Base-by-base conservation (phyloP, 2,113 vertebrate species). In the Epinephelus moara region DNA sequence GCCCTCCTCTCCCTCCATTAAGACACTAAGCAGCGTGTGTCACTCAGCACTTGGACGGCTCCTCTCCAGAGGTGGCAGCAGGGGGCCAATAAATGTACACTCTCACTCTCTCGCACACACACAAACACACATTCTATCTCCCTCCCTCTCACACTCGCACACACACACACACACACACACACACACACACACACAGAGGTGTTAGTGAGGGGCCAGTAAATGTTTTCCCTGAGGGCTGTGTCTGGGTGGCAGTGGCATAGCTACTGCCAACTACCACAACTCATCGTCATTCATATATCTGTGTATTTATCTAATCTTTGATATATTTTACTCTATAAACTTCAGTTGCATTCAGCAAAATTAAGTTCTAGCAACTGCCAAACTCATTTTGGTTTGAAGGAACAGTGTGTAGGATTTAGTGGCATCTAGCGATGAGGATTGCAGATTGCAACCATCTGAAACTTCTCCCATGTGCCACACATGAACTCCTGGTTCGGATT, bases 21-120 rank as follows among this genome's bases (percentile, higher is more conserved):
- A 93, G 92, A 91, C 92, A 89, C 89, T 90, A 91, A 94, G 85
- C 90, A 92, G 91, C 75, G 55, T 91, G 83, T 94, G 94, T 93
- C 92, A 94, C 86, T 94, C 91, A 90, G 85, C 91, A 84, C 84
- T 91, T 83, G 72, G 73, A 88, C 40, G 63, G 75, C 89, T 88
- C 77, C 88, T 88, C 85, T 90, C 87, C 87, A 86, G 86, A 80
- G 89, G 84, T 89, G 90, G 90, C 89, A 92, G 88, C 91, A 86
- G 88, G 88, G 87, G 91, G 83, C 82, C 88, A 89, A 91, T 88
- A 90, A 85, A 87, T 81, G 75, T 67, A 72, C 74, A 67, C 84
- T 72, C 74, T 75, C 59, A 68, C 66, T 69, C 64, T 66, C 77
- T 9, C 37, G 67, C 57, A 50, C 45, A 47, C 63, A 57, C 17